These are phyloP conservation scores for Anguilla rostrata DNA, from an alignment of 2,113 vertebrate genomes.

Conservation along the genomic window DNA sequence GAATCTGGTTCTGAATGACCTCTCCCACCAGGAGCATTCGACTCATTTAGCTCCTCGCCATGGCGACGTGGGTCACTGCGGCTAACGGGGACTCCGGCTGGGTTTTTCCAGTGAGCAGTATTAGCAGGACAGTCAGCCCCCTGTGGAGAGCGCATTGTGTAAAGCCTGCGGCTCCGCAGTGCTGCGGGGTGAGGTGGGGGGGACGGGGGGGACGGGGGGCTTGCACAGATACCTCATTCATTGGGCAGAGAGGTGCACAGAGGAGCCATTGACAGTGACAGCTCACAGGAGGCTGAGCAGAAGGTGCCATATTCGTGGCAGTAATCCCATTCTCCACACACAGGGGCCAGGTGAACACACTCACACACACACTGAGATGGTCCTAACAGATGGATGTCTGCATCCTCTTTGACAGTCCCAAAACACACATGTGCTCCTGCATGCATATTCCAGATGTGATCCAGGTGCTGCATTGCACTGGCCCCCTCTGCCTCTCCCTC, in stretches of 20 bases:
- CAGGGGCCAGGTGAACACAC: neutral
- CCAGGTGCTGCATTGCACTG: neutral
- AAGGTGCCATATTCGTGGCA: neutral
- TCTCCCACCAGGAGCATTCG: slow-evolving; percentile 17
- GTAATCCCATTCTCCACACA: neutral
- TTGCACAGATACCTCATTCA: neutral
- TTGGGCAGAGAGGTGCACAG: neutral
- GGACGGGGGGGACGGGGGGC: too few relatives aligned
- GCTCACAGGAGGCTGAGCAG: neutral
- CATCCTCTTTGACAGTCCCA: neutral
- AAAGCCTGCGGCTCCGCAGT: neutral
- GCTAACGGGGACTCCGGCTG: neutral
- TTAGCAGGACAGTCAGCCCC: neutral
- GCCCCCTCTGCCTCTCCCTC: neutral
- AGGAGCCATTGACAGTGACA: neutral
- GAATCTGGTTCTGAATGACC: slow-evolving; percentile 58
- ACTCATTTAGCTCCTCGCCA: neutral
- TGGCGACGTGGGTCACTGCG: slow-evolving; percentile 3
- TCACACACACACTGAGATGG: neutral
- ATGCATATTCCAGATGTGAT: neutral
- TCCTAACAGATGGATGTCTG: neutral
- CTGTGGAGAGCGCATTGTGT: neutral
- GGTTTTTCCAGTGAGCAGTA: neutral
- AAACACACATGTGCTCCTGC: neutral
- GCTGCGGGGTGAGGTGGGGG: neutral